These are phyloP conservation scores for Tethya wilhelma DNA, from an alignment of 37 sponge, comb jelly and placozoan species.

Conservation along the genomic window DNA sequence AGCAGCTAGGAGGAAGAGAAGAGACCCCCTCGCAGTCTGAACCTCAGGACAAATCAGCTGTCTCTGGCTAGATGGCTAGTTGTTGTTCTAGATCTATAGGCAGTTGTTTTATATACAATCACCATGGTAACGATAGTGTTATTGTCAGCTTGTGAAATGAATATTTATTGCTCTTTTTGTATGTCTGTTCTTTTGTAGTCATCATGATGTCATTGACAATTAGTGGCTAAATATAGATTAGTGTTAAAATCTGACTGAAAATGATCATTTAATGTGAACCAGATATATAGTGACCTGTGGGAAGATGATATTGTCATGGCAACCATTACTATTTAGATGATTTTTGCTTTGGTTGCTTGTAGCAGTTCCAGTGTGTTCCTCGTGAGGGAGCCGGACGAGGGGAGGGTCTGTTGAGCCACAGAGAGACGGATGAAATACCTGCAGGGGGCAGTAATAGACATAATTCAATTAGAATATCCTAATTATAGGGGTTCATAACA, in stretches of 20 bases:
- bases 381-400: conserved; percentile 7
- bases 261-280: neutral
- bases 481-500: neutral
- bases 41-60: neutral
- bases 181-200: too few species aligned
- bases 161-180: too few species aligned
- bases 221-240: neutral
- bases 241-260: neutral
- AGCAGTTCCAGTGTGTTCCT: conserved; percentile 30
- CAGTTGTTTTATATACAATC: too few species aligned
- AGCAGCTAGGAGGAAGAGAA: neutral
- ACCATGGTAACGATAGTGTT: too few species aligned
- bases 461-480: neutral
- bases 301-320: neutral
- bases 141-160: too few species aligned
- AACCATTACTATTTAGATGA: neutral
- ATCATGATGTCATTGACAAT: neutral
- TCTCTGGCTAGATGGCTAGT: too few species aligned
- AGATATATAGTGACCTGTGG: neutral
- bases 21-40: neutral
- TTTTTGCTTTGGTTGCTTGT: conserved; percentile 14
- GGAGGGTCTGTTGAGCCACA: neutral
- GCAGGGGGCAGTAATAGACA: neutral
- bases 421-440: conserved; percentile 46
- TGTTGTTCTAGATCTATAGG: too few species aligned